A percentile compares a stretch with the other conserved stretches of the same genome.
Conservation (phyloP, 2,888 invertebrate genomes). For the Arge pagana region DNA sequence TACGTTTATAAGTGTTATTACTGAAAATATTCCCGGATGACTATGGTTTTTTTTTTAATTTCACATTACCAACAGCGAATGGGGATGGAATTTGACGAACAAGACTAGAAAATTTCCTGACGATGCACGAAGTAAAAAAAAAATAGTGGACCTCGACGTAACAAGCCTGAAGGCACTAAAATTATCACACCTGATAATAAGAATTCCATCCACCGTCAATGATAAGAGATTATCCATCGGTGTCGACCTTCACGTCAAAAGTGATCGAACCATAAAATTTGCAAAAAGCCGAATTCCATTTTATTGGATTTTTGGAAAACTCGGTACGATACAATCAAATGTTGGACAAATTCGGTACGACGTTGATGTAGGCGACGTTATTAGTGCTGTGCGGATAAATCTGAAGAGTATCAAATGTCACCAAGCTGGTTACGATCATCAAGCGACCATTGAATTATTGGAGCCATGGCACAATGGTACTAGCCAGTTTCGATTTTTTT, state of each 20-base stretch:
- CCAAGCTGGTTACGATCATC: slow-evolving; percentile 15
- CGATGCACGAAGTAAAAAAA: slow-evolving; percentile 55
- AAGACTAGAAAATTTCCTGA: slow-evolving; percentile 64
- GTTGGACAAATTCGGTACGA: slow-evolving; percentile 42
- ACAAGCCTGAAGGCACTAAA: slow-evolving; percentile 63
- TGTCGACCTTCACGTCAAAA: slow-evolving; percentile 65
- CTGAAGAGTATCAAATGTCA: slow-evolving; percentile 37
- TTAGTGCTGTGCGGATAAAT: slow-evolving; percentile 41
- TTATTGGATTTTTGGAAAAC: slow-evolving; percentile 29
- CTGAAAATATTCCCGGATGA: slow-evolving; percentile 48
- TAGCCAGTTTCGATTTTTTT: slow-evolving; percentile 41
- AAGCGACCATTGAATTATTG: slow-evolving; percentile 41
- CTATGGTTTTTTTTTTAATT: slow-evolving; percentile 34
- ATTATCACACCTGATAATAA: slow-evolving; percentile 74
- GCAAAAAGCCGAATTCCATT: neutral
- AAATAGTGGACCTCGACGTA: slow-evolving; percentile 64
- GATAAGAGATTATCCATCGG: slow-evolving; percentile 66
- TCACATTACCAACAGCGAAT: slow-evolving; percentile 53
- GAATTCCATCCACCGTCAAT: slow-evolving; percentile 62
- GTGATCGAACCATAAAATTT: slow-evolving; percentile 1
- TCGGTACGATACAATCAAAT: slow-evolving; percentile 27
- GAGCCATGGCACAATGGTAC: slow-evolving; percentile 43
- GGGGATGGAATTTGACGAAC: slow-evolving; percentile 66
- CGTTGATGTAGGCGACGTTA: slow-evolving; percentile 34
- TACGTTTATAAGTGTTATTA: slow-evolving; percentile 58